A percentile compares a stretch with the other conserved stretches of the same genome.
Conservation (phyloP, 2,113 vertebrate genomes). For the Ceyx cyanopectus region DNA sequence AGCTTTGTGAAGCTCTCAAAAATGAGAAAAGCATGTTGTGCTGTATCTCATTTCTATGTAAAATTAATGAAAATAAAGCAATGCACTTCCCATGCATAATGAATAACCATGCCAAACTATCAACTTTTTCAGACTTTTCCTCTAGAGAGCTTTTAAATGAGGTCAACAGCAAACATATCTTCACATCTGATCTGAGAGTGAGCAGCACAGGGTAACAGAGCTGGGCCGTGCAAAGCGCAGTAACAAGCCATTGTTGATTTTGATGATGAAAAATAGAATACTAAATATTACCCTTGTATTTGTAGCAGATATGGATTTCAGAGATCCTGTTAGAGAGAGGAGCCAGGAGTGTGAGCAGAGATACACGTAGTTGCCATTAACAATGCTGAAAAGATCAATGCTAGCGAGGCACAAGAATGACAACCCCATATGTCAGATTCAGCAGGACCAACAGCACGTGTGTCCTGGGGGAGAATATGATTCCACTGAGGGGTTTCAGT, state of each 20-base stretch:
- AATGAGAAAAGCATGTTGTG: slow-evolving; percentile 52
- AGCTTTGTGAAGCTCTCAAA: slow-evolving; percentile 36
- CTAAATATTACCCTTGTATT: slow-evolving; percentile 11
- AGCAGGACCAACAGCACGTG: not conserved
- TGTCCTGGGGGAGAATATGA: not conserved
- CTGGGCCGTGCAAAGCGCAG: slow-evolving; percentile 27
- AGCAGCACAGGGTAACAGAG: slow-evolving; percentile 45
- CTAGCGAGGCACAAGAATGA: slow-evolving; percentile 60
- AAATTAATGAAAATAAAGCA: slow-evolving; percentile 73
- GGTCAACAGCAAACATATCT: slow-evolving; percentile 69
- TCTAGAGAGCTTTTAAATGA: slow-evolving; percentile 67
- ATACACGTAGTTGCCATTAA: slow-evolving; percentile 49
- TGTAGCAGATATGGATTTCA: slow-evolving; percentile 21
- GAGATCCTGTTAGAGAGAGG: not conserved
- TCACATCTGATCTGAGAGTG: slow-evolving; percentile 44
- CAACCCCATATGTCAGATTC: slow-evolving; percentile 65
- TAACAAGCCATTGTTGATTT: slow-evolving; percentile 41
- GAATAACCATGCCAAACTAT: slow-evolving; percentile 67
- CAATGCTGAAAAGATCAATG: slow-evolving; percentile 70
- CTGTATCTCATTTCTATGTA: slow-evolving; percentile 65
- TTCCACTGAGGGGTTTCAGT: slow-evolving; percentile 13
- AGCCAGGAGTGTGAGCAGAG: slow-evolving; percentile 47
- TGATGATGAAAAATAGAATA: slow-evolving; percentile 45
- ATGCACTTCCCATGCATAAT: slow-evolving; percentile 71
- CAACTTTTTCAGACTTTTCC: slow-evolving; percentile 59